Base-by-base conservation (phyloP, 2,113 vertebrate species). In the Gobius niger region DNA sequence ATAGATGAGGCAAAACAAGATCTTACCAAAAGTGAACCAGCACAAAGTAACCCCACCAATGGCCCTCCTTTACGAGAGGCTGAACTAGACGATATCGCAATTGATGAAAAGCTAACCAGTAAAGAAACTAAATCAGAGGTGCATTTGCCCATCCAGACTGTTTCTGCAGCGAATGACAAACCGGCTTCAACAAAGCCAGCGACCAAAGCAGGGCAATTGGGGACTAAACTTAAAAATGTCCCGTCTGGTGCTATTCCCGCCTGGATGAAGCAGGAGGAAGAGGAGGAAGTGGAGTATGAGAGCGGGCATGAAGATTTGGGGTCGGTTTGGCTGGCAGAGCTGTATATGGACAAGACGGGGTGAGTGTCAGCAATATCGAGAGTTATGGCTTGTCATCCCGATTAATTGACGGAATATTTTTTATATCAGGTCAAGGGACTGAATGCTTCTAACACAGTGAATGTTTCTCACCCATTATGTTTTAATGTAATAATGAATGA, bases 341-440 rank as follows among this genome's bases (percentile, higher is more conserved):
- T 93, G 53, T 92, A 92, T 82, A 88, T 92, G 92, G 91, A 87
- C 9, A 76, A 80, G 62, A 54, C 68, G 65, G 83, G 88, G 88
- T 87, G 85, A 90, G 88, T 88, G 84, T 65, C 42, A n/a, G 18
- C 9, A 1, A 3, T 49, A n/a, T n/a, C n/a, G n/a, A n/a, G n/a
- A 65, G 75, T 66, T 60, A 66, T 24, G 24, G 24, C 24, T 24
- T 24, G 24, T 24, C 24, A 24, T 24, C 3, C 1, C 24, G 3
- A 3, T 24, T 24, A 24, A 24, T 24, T 24, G 24, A 24, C 24
- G 3, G 24, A 24, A 24, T 24, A 24, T 24, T 24, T 24, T 24
- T 24, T 24, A 24, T 1, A 24, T 24, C 24, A 24, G 24, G 24
- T 24, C 1, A 24, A 24, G 24, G 24, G 14, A 50, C 9, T 50